Conservation (phyloP, 2,797 vertebrate genomes). For the Enteromius unitaeniatus region DNA sequence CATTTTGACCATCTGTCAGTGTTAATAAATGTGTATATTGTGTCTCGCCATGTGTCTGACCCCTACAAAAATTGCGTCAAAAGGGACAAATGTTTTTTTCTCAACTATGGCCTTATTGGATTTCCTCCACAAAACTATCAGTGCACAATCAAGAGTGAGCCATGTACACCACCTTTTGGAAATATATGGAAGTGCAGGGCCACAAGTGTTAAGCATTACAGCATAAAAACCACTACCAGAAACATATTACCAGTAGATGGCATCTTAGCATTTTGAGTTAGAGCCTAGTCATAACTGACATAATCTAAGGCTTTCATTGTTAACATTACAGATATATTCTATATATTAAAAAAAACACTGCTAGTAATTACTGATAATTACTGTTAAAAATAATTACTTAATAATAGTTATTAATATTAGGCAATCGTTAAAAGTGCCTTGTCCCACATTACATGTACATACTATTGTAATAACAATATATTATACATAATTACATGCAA, state of each 20-base stretch:
- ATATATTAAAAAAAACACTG: background rate
- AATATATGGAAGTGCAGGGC: slow-evolving; percentile 12
- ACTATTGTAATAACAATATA: background rate
- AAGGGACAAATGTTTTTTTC: background rate
- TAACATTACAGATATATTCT: background rate
- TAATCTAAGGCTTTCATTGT: background rate
- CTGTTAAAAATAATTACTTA: background rate
- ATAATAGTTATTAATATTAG: background rate
- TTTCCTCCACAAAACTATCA: background rate
- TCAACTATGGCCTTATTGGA: background rate
- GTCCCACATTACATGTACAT: background rate
- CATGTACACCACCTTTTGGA: slow-evolving; percentile 33
- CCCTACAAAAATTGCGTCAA: slow-evolving; percentile 1
- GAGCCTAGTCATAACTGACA: background rate
- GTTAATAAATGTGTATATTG: slow-evolving; percentile 18
- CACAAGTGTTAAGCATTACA: background rate
- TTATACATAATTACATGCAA: background rate
- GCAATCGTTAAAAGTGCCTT: background rate
- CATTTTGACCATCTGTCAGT: slow-evolving; percentile 20
- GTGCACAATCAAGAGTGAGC: background rate
- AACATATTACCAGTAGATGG: slow-evolving; percentile 24
- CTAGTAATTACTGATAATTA: background rate
- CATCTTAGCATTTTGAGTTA: background rate
- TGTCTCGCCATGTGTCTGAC: slow-evolving; percentile 1
- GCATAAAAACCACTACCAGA: background rate